Evolutionary conservation across 1,140 invertebrate species (phyloP).

Genomic region (Himalopsyche phryganea): DNA sequence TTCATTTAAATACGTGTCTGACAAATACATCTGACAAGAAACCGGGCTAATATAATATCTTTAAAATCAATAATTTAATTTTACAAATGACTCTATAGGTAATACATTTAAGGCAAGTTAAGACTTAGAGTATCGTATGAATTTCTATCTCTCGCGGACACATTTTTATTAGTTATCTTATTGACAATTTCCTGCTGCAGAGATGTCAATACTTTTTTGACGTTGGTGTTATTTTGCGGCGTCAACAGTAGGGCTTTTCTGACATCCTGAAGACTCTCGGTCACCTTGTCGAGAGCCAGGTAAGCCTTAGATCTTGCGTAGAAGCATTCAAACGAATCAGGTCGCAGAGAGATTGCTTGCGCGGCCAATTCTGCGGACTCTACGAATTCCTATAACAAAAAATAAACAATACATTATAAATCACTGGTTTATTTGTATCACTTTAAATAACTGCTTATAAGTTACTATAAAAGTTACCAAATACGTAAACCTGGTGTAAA

Average conservation of each 20-base stretch:
- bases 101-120: constrained; percentile 25
- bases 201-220: constrained; percentile 30
- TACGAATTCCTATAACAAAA: constrained; percentile 63
- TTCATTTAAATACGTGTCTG: no score
- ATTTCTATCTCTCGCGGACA: constrained; percentile 21
- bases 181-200: constrained; percentile 33
- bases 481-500: no score
- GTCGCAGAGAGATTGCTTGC: constrained; percentile 76
- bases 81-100: neutral
- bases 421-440: no score
- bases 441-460: no score
- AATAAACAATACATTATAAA: no score
- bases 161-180: constrained; percentile 34
- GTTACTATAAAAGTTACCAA: no score
- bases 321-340: constrained; percentile 87
- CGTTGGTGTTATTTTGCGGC: constrained; percentile 29
- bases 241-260: constrained; percentile 47
- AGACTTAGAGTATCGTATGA: constrained; percentile 30
- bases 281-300: constrained; percentile 60
- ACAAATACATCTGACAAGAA: no score
- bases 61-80: neutral
- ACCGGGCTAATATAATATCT: no score
- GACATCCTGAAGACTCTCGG: constrained; percentile 55
- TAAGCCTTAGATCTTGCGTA: constrained; percentile 86
- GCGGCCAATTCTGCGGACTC: constrained; percentile 85